Conservation (phyloP, 35 echinoderm and acorn worm genomes). For the Anneissia japonica region DNA sequence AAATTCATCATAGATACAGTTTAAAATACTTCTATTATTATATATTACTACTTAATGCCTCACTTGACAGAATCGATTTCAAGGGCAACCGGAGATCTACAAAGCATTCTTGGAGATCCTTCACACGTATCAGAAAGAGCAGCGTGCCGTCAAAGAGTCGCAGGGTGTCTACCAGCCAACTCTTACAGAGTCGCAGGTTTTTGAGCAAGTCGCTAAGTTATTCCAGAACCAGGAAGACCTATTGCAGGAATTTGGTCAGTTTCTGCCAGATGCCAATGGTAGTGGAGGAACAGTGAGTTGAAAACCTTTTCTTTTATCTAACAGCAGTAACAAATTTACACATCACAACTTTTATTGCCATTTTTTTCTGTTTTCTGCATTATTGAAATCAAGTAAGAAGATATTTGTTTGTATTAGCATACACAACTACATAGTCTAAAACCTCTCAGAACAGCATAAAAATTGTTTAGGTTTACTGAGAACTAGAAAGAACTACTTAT, state of each 20-base stretch:
- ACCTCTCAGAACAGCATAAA: no score
- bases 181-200: constrained; percentile 87
- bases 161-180: constrained; percentile 76
- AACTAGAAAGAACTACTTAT: no score
- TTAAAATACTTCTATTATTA: no score
- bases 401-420: no score
- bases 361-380: neutral
- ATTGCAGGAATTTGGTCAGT: constrained; percentile 97
- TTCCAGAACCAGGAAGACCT: constrained; percentile 98
- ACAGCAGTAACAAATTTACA: neutral
- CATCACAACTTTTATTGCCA: neutral
- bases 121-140: constrained; percentile 99
- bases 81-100: constrained; percentile 97
- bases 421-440: no score
- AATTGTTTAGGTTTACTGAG: no score
- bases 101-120: constrained; percentile 95
- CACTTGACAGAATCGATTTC: constrained; percentile 95
- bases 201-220: constrained; percentile 87
- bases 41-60: no score
- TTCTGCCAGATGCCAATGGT: constrained; percentile 92
- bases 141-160: constrained; percentile 89
- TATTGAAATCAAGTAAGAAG: neutral
- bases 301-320: neutral
- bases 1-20: no score
- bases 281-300: neutral